Conservation (phyloP, 1,140 invertebrate genomes). For the Teleopsis dalmanni region DNA sequence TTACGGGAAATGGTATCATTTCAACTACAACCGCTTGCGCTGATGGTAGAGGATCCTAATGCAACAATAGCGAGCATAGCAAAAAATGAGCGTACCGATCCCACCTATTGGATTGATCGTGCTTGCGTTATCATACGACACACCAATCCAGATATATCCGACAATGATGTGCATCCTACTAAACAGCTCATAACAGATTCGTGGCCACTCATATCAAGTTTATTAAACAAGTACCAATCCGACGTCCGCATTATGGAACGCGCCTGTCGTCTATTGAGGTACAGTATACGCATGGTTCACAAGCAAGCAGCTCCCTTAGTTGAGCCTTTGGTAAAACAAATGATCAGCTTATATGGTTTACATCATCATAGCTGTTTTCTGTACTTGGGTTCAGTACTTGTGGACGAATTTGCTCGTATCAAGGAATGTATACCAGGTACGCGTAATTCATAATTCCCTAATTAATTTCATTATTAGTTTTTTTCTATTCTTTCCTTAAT, state of each 20-base stretch:
- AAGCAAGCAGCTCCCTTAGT: constrained; percentile 69
- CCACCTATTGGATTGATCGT: constrained; percentile 88
- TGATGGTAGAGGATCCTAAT: constrained; percentile 43
- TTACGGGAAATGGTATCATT: constrained; percentile 72
- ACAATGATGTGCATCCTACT: constrained; percentile 68
- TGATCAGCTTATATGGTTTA: constrained; percentile 72
- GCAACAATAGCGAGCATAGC: constrained; percentile 30
- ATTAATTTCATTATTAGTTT: too few relatives aligned
- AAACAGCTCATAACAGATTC: constrained; percentile 70
- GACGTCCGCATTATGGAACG: constrained; percentile 86
- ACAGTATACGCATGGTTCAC: constrained; percentile 78
- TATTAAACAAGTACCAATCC: constrained; percentile 66
- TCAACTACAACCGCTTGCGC: constrained; percentile 62
- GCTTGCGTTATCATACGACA: constrained; percentile 82
- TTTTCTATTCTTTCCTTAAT: too few relatives aligned
- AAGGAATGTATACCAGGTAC: constrained; percentile 52
- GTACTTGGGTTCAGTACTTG: constrained; percentile 89
- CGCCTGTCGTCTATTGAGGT: constrained; percentile 82
- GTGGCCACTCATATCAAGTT: constrained; percentile 79
- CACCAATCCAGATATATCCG: constrained; percentile 54
- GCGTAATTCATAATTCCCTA: too few relatives aligned
- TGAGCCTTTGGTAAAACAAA: constrained; percentile 75
- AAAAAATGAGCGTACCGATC: constrained; percentile 59
- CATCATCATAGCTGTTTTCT: constrained; percentile 91
- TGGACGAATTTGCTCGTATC: constrained; percentile 80